Percentiles rank a stretch among this genome's conserved stretches.
Evolutionary conservation across 2,888 invertebrate species (phyloP).

Genomic region (Morinoia aosen): DNA sequence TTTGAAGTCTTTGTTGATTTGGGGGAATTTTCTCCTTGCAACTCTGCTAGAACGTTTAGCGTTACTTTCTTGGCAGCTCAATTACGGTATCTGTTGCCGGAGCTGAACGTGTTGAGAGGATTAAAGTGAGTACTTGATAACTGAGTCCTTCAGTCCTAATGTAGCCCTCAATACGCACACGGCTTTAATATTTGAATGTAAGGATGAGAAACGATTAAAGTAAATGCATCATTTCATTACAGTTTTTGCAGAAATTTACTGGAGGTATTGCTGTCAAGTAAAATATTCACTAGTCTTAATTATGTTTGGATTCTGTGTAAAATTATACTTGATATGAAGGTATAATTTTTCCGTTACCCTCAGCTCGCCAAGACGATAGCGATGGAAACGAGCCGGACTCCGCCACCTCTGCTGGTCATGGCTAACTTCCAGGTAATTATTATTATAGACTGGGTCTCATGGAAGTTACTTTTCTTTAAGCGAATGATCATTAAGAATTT

Average conservation of each 20-base stretch:
- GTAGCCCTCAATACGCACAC: not conserved
- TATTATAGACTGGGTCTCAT: not conserved
- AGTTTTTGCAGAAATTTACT: not conserved
- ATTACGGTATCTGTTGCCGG: too few species aligned
- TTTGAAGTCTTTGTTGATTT: not conserved
- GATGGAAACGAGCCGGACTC: conserved; percentile 58
- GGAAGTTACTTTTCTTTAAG: too few species aligned
- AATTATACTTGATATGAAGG: not conserved
- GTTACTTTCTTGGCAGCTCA: too few species aligned
- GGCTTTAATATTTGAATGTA: not conserved
- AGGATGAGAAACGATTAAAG: not conserved
- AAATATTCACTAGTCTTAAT: not conserved
- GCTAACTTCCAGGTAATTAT: conserved; percentile 64
- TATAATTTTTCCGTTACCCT: not conserved
- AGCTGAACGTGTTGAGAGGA: too few species aligned
- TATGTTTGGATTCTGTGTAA: not conserved
- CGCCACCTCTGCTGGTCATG: conserved; percentile 66
- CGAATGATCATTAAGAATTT: too few species aligned
- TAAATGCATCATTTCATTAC: not conserved
- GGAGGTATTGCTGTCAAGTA: not conserved
- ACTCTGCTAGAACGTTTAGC: too few species aligned
- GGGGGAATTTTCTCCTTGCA: too few species aligned
- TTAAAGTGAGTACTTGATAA: too few species aligned
- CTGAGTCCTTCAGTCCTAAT: too few species aligned
- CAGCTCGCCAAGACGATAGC: conserved; percentile 63